Evolutionary conservation across 2,113 vertebrate genomes (phyloP).

Genomic region (Martes martes): DNA sequence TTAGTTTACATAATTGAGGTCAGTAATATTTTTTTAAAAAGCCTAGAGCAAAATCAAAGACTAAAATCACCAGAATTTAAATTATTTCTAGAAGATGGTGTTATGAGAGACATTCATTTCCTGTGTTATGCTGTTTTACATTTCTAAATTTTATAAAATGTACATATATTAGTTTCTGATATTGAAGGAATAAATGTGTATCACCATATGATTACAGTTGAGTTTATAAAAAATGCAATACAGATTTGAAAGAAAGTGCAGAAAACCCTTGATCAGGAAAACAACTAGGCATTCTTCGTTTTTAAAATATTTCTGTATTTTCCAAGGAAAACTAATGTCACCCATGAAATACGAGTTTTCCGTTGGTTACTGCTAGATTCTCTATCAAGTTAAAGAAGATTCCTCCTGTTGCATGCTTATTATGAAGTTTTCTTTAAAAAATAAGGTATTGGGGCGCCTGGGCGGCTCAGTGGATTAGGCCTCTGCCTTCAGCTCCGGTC

Average conservation of each 20-base stretch:
- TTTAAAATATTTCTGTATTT: background rate
- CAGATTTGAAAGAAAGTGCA: background rate
- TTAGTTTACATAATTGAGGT: background rate
- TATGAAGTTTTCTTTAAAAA: background rate
- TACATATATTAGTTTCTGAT: background rate
- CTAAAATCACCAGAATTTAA: background rate
- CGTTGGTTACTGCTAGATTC: background rate
- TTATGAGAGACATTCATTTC: background rate
- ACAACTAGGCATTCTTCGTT: background rate
- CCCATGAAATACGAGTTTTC: background rate
- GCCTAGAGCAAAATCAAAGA: background rate
- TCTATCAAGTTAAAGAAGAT: background rate
- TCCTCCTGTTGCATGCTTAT: background rate
- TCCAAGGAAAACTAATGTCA: background rate
- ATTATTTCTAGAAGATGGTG: background rate
- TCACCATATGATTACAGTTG: background rate
- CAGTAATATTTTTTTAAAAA: background rate
- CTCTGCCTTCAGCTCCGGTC: no score
- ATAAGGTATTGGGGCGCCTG: no score
- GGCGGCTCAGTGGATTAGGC: no score
- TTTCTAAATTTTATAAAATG: constrained; percentile 1
- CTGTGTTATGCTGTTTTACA: background rate
- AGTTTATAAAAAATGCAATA: background rate
- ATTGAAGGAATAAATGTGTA: background rate
- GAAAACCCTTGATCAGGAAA: background rate